Conservation (phyloP, 2,888 invertebrate genomes). For the Stramonita haemastoma region DNA sequence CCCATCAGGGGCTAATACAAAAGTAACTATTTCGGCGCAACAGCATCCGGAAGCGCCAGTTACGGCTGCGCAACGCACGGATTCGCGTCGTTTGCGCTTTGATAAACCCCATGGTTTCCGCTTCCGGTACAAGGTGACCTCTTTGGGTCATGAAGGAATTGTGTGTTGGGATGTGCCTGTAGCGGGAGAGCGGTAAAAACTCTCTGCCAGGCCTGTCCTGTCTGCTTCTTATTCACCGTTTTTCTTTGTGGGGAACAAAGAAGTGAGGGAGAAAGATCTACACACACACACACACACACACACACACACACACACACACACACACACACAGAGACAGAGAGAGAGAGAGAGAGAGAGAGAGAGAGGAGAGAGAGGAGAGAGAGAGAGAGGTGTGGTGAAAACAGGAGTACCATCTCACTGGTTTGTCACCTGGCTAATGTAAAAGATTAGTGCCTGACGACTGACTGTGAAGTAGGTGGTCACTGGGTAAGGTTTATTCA, state of each 20-base stretch:
- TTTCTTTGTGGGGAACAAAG: neutral
- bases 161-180: neutral
- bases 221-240: neutral
- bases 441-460: too few relatives aligned
- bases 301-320: too few relatives aligned
- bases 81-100: constrained; percentile 13
- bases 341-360: too few relatives aligned
- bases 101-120: constrained; percentile 33
- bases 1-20: too few relatives aligned
- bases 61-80: neutral
- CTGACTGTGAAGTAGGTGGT: too few relatives aligned
- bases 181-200: neutral
- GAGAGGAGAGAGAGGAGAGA: too few relatives aligned
- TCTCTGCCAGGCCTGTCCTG: neutral
- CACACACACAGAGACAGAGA: too few relatives aligned
- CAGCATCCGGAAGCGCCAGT: constrained; percentile 2
- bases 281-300: too few relatives aligned
- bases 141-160: neutral
- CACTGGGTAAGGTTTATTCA: too few relatives aligned
- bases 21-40: neutral
- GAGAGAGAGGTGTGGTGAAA: too few relatives aligned
- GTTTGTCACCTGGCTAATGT: too few relatives aligned
- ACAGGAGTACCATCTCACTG: too few relatives aligned
- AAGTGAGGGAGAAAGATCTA: neutral
- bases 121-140: constrained; percentile 20